A percentile compares a stretch with the other conserved stretches of the same genome.
These are phyloP conservation scores for Hydropsyche tenuis DNA, from an alignment of 1,140 invertebrate species.

Conservation along the genomic window DNA sequence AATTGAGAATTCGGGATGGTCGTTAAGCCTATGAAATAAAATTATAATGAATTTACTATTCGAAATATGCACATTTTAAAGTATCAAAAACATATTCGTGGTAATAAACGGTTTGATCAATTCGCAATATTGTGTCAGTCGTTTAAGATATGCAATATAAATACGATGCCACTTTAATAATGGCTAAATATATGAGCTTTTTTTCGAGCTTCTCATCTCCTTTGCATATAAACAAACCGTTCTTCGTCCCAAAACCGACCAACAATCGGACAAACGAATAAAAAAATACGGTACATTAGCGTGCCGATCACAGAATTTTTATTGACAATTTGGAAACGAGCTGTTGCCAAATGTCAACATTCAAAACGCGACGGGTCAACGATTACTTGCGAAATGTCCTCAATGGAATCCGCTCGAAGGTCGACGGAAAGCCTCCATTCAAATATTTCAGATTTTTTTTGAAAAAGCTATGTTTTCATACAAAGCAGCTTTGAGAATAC, in stretches of 20 bases:
- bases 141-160: too few species aligned
- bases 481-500: too few species aligned
- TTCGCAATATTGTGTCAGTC: too few species aligned
- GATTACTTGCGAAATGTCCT: conserved; percentile 10
- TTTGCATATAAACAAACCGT: conserved; percentile 23
- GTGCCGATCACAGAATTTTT: not conserved
- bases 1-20: too few species aligned
- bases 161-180: too few species aligned
- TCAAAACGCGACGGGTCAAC: conserved; percentile 7
- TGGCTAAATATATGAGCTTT: too few species aligned
- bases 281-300: conserved; percentile 9
- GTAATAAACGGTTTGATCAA: too few species aligned
- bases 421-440: not conserved
- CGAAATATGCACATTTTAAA: too few species aligned
- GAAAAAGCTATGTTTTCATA: too few species aligned
- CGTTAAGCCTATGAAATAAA: too few species aligned
- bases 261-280: not conserved
- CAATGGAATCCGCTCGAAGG: not conserved
- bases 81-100: too few species aligned
- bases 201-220: not conserved
- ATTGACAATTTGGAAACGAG: conserved; percentile 20
- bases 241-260: not conserved
- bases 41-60: too few species aligned
- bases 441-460: not conserved
- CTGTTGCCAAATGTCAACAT: conserved; percentile 12